Conservation (phyloP, 2,888 invertebrate species). For the Bugulina stolonifera region DNA sequence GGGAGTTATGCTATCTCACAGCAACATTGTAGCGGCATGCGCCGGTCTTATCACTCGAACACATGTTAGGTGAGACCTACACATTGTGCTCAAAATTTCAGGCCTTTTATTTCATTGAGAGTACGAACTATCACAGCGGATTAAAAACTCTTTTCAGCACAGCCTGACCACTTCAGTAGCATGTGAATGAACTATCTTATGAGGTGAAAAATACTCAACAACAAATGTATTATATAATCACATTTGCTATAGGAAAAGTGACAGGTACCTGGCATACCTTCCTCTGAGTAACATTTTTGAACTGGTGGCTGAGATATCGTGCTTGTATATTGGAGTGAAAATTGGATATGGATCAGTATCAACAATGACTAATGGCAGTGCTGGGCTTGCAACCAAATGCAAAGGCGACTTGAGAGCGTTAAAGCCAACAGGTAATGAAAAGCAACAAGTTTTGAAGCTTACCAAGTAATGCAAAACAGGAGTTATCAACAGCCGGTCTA, state of each 20-base stretch:
- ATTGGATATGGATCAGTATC: conserved; percentile 94
- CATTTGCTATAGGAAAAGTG: conserved; percentile 51
- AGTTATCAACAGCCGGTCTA: too few relatives aligned
- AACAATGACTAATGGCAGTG: conserved; percentile 67
- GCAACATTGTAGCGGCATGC: conserved; percentile 49
- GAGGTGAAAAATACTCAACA: too few relatives aligned
- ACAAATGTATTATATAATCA: too few relatives aligned
- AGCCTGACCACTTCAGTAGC: too few relatives aligned
- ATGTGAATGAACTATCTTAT: too few relatives aligned
- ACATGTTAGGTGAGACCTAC: neutral
- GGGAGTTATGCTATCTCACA: conserved; percentile 58
- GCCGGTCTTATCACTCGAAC: conserved; percentile 24
- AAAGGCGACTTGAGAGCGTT: conserved; percentile 87
- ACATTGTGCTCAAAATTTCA: too few relatives aligned
- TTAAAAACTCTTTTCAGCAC: too few relatives aligned
- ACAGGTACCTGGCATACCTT: conserved; percentile 87
- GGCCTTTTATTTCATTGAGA: too few relatives aligned
- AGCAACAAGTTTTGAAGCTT: neutral
- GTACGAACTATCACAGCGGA: too few relatives aligned
- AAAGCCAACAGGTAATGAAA: conserved; percentile 63
- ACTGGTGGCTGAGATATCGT: conserved; percentile 68
- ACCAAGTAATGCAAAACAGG: too few relatives aligned
- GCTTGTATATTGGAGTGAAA: conserved; percentile 75
- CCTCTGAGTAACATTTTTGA: conserved; percentile 96
- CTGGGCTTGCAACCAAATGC: conserved; percentile 90